Evolutionary conservation across 2,113 vertebrate species (phyloP), one percentile per base, ranked within the genome.

Genomic region (Pao palembangensis): DNA sequence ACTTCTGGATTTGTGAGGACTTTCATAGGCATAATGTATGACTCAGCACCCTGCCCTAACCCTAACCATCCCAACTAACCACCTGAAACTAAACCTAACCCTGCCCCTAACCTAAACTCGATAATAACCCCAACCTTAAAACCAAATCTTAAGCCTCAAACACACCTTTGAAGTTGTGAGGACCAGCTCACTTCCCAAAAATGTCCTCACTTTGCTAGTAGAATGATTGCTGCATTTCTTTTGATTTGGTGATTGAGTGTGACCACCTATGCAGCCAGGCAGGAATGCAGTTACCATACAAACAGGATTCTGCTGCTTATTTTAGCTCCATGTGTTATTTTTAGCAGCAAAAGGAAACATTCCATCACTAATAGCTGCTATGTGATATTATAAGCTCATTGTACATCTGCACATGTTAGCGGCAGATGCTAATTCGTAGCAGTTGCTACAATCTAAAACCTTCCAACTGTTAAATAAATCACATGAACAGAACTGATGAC

Each of bases 261-360:
- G 70, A 69, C 73, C 66, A 76, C 58, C 81, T 73, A 76, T 70
- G 74, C 52, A 20, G 75, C 71, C 3, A 67, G 21, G 17, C 66
- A 74, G 85, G 80, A 80, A 85, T 81, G 75, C 79, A 15, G 74
- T 21, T 13, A 14, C 54, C 69, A 50, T 21, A 48, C 64, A 80
- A 81, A 84, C 68, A 57, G 75, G 74, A 84, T 78, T 78, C 68
- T 11, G 3, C 15, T 1, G 1, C 67, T 69, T 64, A 58, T 82
- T 81, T 77, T 61, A 62, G 73, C 61, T 52, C 68, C 75, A 67
- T 65, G 74, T 64, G 70, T 80, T 81, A 70, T 81, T 83, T 78
- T 80, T 64, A 61, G 68, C 42, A 5, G 20, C 25, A 59, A 83
- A 80, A 75, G 61, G 64, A 20, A 31, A 68, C 85, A 69, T 42